Conservation (phyloP, 2,888 invertebrate genomes). For the Ormyrus nitidulus region DNA sequence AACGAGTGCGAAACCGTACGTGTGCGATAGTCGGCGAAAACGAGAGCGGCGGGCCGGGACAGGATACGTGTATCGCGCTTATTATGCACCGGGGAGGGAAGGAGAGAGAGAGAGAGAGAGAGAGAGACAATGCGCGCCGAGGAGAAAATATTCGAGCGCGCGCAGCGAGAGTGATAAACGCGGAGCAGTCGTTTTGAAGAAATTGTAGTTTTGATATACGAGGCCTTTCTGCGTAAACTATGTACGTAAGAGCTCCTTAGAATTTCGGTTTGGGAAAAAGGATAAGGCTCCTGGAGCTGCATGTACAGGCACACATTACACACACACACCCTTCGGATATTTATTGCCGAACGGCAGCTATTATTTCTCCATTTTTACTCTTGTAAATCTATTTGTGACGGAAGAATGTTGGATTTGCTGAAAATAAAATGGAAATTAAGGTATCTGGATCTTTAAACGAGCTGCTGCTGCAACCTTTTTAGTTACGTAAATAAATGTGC, state of each 20-base stretch:
- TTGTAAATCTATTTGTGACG: neutral
- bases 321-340: slow-evolving; percentile 3
- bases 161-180: slow-evolving; percentile 27
- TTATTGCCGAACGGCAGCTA: slow-evolving; percentile 3
- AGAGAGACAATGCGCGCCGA: neutral
- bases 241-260: neutral
- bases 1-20: slow-evolving; percentile 25
- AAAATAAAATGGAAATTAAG: too few relatives aligned
- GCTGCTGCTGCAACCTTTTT: too few relatives aligned
- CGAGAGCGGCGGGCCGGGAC: too few relatives aligned
- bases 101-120: slow-evolving; percentile 29
- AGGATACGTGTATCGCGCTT: too few relatives aligned
- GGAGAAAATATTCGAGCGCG: slow-evolving; percentile 32
- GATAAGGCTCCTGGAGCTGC: neutral
- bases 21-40: neutral
- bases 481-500: too few relatives aligned
- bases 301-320: too few relatives aligned
- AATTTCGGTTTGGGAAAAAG: slow-evolving; percentile 5
- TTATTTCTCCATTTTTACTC: neutral
- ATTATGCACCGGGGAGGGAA: neutral
- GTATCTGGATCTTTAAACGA: too few relatives aligned
- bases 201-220: slow-evolving; percentile 27
- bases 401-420: too few relatives aligned
- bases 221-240: neutral
- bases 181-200: slow-evolving; percentile 13